Evolutionary conservation across 2,113 vertebrate species (phyloP), one percentile per base, ranked within the genome.

Genomic region (Turnix velox): DNA sequence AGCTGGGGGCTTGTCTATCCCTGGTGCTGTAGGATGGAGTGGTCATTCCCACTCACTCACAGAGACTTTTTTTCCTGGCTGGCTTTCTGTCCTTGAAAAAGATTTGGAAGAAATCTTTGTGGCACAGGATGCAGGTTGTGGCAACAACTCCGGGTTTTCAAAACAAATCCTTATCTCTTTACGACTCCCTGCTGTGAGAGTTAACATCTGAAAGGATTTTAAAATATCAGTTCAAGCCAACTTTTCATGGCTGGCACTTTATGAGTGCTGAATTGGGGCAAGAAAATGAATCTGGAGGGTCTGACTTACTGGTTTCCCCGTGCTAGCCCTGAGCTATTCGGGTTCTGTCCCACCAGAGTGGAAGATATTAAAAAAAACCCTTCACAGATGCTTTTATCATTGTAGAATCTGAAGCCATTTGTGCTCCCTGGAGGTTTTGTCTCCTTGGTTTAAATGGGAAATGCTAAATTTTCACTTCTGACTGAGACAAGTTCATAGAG

Each of bases 381-480:
- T 78, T 92, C 85, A 72, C 80, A 95, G 78, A 37, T 31, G 28
- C 67, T 84, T 95, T 86, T 84, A 74, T 94, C 69, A 28, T 19
- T 20, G 27, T 61, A n/a, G 84, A 55, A 58, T 84, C 85, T 61
- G 84, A 74, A 87, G 85, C 35, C n/a, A 4, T 90, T 92, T 46
- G 58, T 92, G 61, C 49, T 93, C 75, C 84, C 80, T 18, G 73
- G 57, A 72, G 84, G 35, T 46, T 96, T 90, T 42, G 73, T 35
- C 49, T 48, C 73, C 55, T 84, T 28, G 6, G 78, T 79, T 83
- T 73, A 59, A 95, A 83, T 10, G 5, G 74, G 35, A 94, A 80
- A 83, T 58, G 74, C 63, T 77, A 37, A 37, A 74, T 69, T 96
- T 83, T 86, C 59, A 30, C 74, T 88, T 91, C 76, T 89, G 80